A percentile compares a stretch with the other conserved stretches of the same genome.
Evolutionary conservation across 2,888 invertebrate genomes (phyloP).

Genomic region (Drosophila falleni): DNA sequence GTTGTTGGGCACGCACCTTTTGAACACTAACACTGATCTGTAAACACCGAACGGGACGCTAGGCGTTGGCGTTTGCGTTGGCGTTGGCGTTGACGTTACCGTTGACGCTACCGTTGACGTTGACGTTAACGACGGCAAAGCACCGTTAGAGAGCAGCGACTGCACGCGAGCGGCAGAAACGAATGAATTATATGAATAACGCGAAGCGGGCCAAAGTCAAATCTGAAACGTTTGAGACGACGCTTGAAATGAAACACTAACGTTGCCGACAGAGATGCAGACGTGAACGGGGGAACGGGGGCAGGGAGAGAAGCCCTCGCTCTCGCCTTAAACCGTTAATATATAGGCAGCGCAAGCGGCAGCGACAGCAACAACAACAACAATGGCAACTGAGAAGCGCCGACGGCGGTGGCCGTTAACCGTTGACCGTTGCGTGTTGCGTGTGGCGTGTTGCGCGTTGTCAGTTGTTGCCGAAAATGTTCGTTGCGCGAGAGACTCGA

Average conservation of each 20-base stretch:
- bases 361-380: constrained; percentile 22
- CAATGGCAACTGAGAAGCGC: constrained; percentile 51
- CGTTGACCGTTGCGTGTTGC: constrained; percentile 32
- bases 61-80: constrained; percentile 39
- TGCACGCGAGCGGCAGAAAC: constrained; percentile 73
- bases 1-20: constrained; percentile 65
- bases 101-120: constrained; percentile 28
- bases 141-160: constrained; percentile 75
- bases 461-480: constrained; percentile 50
- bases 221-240: constrained; percentile 41
- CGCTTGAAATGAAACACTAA: constrained; percentile 72
- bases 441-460: constrained; percentile 13
- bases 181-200: constrained; percentile 64
- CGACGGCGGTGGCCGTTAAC: constrained; percentile 54
- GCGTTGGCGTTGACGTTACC: constrained; percentile 20
- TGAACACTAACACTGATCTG: constrained; percentile 42
- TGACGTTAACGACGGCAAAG: constrained; percentile 47
- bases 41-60: constrained; percentile 40
- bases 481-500: constrained; percentile 11
- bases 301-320: neutral
- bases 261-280: neutral
- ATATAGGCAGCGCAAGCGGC: constrained; percentile 15
- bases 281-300: neutral
- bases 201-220: constrained; percentile 56
- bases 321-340: constrained; percentile 8